Evolutionary conservation across 2,797 vertebrate genomes (phyloP).

Genomic region (Falco cherrug): DNA sequence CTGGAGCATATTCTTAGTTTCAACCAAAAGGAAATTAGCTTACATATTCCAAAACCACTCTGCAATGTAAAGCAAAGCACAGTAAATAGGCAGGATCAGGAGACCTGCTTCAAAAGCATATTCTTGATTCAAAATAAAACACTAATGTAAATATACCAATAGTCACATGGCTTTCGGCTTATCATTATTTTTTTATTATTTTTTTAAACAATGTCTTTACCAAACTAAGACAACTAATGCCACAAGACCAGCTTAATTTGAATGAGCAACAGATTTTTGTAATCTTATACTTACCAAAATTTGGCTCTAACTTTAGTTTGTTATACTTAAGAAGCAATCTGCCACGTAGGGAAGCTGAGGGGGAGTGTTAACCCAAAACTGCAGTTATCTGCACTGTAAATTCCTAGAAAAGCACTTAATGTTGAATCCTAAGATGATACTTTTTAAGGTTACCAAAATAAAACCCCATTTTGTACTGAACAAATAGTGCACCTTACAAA

Average conservation of each 20-base stretch:
- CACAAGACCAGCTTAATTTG: background rate
- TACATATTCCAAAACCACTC: background rate
- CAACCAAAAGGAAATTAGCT: background rate
- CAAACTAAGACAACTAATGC: background rate
- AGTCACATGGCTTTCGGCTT: background rate
- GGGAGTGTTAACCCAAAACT: background rate
- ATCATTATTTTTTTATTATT: background rate
- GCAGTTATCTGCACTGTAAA: background rate
- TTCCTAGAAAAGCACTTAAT: background rate
- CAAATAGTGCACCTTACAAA: background rate
- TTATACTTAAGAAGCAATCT: background rate
- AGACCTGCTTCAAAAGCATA: background rate
- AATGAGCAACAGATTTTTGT: background rate
- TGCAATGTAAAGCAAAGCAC: background rate
- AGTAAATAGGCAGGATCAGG: background rate
- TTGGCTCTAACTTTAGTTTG: background rate
- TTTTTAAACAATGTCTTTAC: background rate
- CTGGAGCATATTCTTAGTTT: background rate
- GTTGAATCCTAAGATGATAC: background rate
- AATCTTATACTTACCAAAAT: background rate
- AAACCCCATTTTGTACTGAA: background rate
- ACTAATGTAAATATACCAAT: background rate
- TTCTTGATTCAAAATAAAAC: background rate
- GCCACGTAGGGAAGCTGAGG: background rate
- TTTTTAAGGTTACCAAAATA: background rate